These are phyloP conservation scores for Equus przewalskii DNA, from an alignment of 2,113 vertebrate genomes.

Conservation along the genomic window DNA sequence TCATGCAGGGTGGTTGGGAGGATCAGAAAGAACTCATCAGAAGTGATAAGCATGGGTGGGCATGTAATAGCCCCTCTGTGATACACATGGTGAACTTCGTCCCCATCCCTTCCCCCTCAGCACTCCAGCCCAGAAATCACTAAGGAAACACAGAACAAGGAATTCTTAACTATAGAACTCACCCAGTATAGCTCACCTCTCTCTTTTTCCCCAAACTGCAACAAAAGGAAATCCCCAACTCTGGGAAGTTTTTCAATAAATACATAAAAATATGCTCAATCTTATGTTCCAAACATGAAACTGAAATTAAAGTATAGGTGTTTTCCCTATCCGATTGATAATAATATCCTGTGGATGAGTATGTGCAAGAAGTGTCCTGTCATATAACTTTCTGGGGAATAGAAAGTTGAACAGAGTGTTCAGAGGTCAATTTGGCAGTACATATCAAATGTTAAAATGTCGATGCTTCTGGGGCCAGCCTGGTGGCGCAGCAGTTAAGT, in stretches of 20 bases:
- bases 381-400: not conserved
- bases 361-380: not conserved
- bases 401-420: not conserved
- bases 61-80: not conserved
- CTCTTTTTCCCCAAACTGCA: not conserved
- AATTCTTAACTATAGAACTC: not conserved
- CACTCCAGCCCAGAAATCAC: not conserved
- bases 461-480: not conserved
- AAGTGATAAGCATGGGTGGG: not conserved
- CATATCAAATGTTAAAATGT: not conserved
- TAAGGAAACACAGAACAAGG: not conserved
- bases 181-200: not conserved
- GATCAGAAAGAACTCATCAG: not conserved
- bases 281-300: constrained; percentile 15
- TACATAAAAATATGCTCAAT: not conserved
- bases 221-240: constrained; percentile 5
- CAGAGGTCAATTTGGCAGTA: not conserved
- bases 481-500: too few species aligned
- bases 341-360: not conserved
- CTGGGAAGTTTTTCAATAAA: not conserved
- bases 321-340: not conserved
- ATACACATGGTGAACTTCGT: not conserved
- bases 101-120: not conserved
- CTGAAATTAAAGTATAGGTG: not conserved
- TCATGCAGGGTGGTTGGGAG: not conserved